Base-by-base conservation (phyloP, 1,140 invertebrate species). In the Aphis gossypii region DNA sequence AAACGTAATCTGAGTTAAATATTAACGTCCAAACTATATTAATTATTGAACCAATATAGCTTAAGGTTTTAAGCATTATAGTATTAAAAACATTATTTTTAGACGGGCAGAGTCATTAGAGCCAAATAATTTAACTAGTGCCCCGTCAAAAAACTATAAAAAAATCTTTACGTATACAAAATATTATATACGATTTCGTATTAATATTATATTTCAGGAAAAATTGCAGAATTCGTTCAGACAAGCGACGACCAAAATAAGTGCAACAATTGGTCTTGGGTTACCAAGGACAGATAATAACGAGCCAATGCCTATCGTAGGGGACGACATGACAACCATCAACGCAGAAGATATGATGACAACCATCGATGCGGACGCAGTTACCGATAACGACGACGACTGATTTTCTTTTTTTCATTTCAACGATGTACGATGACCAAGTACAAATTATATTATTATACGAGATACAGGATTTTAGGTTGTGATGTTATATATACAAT, bases 231-330 rank as follows among this genome's bases (percentile, higher is more conserved):
- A 98, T 95, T 98, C 97, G 2, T 98, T 98, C 94, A 97, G 97
- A 94, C 97, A 97, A 94, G 98, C 98, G 2, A 98, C 97, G 94
- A 96, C 97, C 48, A 98, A 98, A 95, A 96, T 98, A 56, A 97
- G 97, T 8, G 97, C 97, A n/a, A 97, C 97, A 38, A 98, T 98
- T 92, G 98, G 98, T 56, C 95, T 98, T 41, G 96, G 97, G 94
- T 96, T 98, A 7, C 96, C 96, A 9, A 97, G 97, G 82, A 94
- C 94, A 30, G n/a, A 92, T 4, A 60, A 93, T 68, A 90, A 60
- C 89, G 35, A 68, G 25, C 48, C 35, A 51, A 0, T 46, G 20
- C n/a, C 89, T 14, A 18, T 46, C 38, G 56, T 2, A 35, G 56
- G 18, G 35, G 25, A 90, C 21, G 46, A 90, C 25, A n/a, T 91